Evolutionary conservation across 2,113 vertebrate species (phyloP).

Genomic region (Numenius arquata): DNA sequence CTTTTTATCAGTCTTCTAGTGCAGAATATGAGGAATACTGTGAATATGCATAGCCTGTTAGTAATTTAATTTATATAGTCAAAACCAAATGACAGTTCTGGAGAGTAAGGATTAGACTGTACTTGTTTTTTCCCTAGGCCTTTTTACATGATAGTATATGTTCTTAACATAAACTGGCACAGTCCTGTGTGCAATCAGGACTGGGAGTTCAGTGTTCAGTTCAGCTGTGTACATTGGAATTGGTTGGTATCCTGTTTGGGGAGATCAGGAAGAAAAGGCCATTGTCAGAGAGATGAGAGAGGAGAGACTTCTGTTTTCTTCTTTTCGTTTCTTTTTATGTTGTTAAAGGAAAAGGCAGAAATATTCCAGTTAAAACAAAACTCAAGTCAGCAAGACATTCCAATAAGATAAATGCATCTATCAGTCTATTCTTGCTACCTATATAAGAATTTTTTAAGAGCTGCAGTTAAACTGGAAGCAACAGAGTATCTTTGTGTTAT

Average conservation of each 20-base stretch:
- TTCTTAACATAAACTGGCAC: neutral
- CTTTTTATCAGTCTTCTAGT: neutral
- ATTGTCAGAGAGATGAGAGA: neutral
- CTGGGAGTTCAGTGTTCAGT: neutral
- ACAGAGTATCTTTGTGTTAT: neutral
- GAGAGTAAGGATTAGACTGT: neutral
- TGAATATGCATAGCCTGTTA: neutral
- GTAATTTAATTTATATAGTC: conserved; percentile 10
- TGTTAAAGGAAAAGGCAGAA: neutral
- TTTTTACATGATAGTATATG: neutral
- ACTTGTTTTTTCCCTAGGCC: neutral
- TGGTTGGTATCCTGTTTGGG: neutral
- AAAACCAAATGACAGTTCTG: neutral
- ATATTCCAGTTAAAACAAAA: neutral
- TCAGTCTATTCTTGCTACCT: neutral
- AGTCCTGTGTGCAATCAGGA: neutral
- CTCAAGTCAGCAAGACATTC: neutral
- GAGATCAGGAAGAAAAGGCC: neutral
- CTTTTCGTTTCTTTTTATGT: neutral
- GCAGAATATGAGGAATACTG: neutral
- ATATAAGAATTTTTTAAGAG: neutral
- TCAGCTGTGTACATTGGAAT: neutral
- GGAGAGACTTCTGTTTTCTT: neutral
- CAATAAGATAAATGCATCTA: neutral
- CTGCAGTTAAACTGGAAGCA: neutral